Conservation (phyloP, 2,888 invertebrate genomes). For the Germaria angustata region DNA sequence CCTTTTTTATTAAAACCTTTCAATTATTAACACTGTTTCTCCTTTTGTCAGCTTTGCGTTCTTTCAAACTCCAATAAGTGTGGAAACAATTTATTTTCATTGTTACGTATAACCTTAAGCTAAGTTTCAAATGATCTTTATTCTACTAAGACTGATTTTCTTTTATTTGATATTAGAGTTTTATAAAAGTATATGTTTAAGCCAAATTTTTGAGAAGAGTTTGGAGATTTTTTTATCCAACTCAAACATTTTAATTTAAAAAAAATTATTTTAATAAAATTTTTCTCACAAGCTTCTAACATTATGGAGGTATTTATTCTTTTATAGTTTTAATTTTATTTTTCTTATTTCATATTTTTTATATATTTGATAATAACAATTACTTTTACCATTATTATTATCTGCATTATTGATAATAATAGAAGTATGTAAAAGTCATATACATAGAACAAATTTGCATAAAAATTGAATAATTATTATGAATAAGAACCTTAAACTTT, state of each 20-base stretch:
- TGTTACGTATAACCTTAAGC: not conserved
- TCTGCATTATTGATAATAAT: too few relatives aligned
- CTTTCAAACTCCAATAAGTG: too few relatives aligned
- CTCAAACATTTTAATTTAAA: not conserved
- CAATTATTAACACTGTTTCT: not conserved
- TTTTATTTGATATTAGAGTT: not conserved
- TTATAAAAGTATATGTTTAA: not conserved
- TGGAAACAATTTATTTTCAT: too few relatives aligned
- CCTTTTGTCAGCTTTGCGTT: not conserved
- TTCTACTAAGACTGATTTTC: conserved; percentile 32
- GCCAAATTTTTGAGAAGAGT: not conserved
- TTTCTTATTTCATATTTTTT: not conserved
- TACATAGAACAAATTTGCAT: too few relatives aligned
- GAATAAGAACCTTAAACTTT: too few relatives aligned
- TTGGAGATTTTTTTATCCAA: not conserved
- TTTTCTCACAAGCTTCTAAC: not conserved
- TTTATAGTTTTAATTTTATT: not conserved
- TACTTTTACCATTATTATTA: not conserved
- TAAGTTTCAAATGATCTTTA: conserved; percentile 21
- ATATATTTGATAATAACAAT: not conserved
- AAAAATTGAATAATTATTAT: too few relatives aligned
- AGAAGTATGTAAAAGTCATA: too few relatives aligned
- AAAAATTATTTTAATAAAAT: not conserved
- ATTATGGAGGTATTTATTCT: not conserved
- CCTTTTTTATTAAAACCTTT: not conserved